Percentiles rank a stretch among this genome's conserved stretches.
Evolutionary conservation across 1,140 invertebrate species (phyloP).

Genomic region (Drosophila sproati): DNA sequence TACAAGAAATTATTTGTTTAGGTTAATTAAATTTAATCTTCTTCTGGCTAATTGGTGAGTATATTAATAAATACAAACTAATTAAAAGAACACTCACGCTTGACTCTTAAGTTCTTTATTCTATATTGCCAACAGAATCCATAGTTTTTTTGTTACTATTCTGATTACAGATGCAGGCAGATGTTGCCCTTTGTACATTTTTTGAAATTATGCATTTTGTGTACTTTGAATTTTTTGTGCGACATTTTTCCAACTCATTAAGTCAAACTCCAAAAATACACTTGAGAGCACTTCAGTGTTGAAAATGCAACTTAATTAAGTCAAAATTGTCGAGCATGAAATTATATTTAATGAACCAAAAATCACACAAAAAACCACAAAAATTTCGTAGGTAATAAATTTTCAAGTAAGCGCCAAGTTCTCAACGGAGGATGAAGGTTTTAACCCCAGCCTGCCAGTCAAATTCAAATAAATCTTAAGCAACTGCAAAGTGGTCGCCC

Average conservation of each 20-base stretch:
- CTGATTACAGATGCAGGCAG: no score
- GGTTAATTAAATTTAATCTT: no score
- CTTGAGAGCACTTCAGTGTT: constrained; percentile 29
- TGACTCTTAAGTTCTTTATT: no score
- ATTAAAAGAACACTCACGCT: no score
- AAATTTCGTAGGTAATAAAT: constrained; percentile 61
- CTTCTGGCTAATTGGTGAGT: no score
- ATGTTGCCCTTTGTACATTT: not conserved
- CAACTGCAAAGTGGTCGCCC: constrained; percentile 37
- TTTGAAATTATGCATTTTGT: not conserved
- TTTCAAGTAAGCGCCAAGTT: constrained; percentile 35
- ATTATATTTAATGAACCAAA: constrained; percentile 81
- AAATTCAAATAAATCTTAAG: constrained; percentile 76
- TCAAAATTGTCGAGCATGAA: constrained; percentile 66
- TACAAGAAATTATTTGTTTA: no score
- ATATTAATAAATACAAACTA: no score
- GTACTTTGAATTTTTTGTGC: not conserved
- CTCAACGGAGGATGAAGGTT: constrained; percentile 8
- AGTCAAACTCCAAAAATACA: constrained; percentile 25
- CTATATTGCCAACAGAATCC: no score
- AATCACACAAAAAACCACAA: constrained; percentile 73
- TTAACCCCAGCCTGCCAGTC: constrained; percentile 46
- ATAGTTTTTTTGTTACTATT: no score
- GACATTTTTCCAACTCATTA: constrained; percentile 77
- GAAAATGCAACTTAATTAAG: constrained; percentile 71